Evolutionary conservation across 2,888 invertebrate genomes (phyloP).

Genomic region (Lasioglossum lativentre): DNA sequence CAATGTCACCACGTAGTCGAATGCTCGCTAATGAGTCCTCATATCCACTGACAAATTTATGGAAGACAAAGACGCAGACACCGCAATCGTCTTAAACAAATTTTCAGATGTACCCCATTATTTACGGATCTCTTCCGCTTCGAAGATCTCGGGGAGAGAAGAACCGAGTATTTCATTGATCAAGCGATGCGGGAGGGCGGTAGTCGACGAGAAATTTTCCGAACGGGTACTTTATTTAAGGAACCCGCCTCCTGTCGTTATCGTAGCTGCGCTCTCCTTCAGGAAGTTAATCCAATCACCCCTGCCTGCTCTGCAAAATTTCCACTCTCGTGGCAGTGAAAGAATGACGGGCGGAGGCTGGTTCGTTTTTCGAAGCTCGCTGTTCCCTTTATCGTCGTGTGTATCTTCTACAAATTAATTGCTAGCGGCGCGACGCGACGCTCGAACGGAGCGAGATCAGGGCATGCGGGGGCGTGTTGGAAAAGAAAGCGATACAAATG

Average conservation of each 20-base stretch:
- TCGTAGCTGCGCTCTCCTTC: slow-evolving; percentile 55
- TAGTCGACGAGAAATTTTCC: slow-evolving; percentile 39
- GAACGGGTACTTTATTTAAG: slow-evolving; percentile 63
- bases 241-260: slow-evolving; percentile 55
- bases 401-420: slow-evolving; percentile 46
- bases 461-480: background rate
- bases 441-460: background rate
- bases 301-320: slow-evolving; percentile 63
- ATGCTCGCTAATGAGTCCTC: background rate
- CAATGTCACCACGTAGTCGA: no score
- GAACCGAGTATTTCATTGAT: background rate
- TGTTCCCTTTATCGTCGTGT: slow-evolving; percentile 61
- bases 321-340: slow-evolving; percentile 52
- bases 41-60: background rate
- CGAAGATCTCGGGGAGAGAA: background rate
- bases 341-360: slow-evolving; percentile 36
- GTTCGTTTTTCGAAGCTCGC: slow-evolving; percentile 57
- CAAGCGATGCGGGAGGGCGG: background rate
- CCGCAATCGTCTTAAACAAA: background rate
- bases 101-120: background rate
- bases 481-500: background rate
- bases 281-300: slow-evolving; percentile 70
- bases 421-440: slow-evolving; percentile 4
- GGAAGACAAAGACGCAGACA: background rate
- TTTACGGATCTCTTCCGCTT: background rate